Conservation (phyloP, 2,888 invertebrate species). For the Synergus itoensis region DNA sequence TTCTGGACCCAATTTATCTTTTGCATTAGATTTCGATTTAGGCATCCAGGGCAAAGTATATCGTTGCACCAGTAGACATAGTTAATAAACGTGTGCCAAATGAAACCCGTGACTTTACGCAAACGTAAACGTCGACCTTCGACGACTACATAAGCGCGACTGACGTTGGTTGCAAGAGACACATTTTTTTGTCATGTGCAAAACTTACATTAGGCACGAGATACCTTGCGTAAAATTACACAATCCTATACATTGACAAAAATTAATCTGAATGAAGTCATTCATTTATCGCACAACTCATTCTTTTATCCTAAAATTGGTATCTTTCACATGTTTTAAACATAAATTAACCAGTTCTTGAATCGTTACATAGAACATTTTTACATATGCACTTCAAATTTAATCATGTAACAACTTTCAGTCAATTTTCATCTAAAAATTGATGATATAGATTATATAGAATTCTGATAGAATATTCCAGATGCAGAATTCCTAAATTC, state of each 20-base stretch:
- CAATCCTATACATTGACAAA: background rate
- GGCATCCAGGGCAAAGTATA: conserved; percentile 2
- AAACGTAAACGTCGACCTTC: conserved; percentile 31
- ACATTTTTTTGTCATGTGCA: conserved; percentile 2
- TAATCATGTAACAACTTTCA: no score
- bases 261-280: background rate
- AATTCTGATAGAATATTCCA: no score
- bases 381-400: no score
- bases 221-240: background rate
- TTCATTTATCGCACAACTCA: background rate
- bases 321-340: background rate
- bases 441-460: no score
- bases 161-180: conserved; percentile 1
- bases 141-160: conserved; percentile 4
- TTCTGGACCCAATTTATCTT: background rate
- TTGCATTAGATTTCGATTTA: conserved; percentile 14
- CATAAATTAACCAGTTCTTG: no score
- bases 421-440: no score
- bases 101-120: conserved; percentile 34
- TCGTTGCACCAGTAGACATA: conserved; percentile 18
- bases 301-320: background rate
- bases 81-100: conserved; percentile 26
- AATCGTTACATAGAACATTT: no score
- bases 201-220: background rate
- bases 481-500: background rate